Base-by-base conservation (phyloP, 2,888 invertebrate species). In the Euzophera pinguis region DNA sequence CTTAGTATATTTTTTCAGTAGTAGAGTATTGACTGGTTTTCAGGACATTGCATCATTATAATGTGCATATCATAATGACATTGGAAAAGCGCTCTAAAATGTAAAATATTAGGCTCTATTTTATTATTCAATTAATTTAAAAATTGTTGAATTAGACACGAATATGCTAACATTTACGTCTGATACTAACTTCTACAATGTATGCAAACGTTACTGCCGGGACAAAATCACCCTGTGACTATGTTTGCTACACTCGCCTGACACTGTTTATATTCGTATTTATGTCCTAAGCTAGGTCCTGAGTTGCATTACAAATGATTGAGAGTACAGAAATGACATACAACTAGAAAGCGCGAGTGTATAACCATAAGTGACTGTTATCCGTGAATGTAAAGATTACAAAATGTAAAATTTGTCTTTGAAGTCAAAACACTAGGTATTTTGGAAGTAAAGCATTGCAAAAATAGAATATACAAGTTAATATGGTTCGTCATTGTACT, bases 181-280 rank as follows among this genome's bases (percentile, higher is more conserved):
- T 3, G 16, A 9, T 9, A 0, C 14, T 10, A 39, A 39, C 39
- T 39, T 39, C 16, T 8, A 39, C 27, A 43, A 43, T 43, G 43
- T 43, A 43, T n/a, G 43, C 7, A 9, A 8, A 27, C 6, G n/a
- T 14, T 45, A 16, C 34, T 14, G 45, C n/a, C 9, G 29, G 34
- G 32, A 17, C 41, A 45, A 45, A 45, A 45, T 45, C 29, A 45
- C 45, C 14, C 16, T 43, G 43, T 4, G 10, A 45, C 14, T 45
- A 45, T 45, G 32, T 45, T 16, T 16, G 16, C 45, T 13, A 14
- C 34, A 32, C 32, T 34, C 32, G 16, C 14, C 32, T 14, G 14
- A 34, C 45, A 45, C 32, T 32, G 45, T 45, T 45, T 45, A n/a
- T 45, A 16, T 32, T 34, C 34, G 16, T 10, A 39, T 16, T 39